Base-by-base conservation (phyloP, 1,140 invertebrate genomes). In the Papilio polytes region DNA sequence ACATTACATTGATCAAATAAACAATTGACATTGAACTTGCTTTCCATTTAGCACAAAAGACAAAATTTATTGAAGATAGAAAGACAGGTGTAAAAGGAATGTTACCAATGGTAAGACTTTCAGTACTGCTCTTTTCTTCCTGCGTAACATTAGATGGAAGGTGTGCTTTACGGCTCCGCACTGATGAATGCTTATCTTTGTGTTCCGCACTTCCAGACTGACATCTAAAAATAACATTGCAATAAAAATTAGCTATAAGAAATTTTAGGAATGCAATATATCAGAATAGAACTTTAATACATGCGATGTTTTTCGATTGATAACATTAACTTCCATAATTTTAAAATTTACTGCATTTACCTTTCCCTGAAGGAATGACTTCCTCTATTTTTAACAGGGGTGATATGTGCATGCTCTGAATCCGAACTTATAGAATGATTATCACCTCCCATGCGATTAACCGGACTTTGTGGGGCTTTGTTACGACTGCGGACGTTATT, bases 111-210 rank as follows among this genome's bases (percentile, higher is more conserved):
- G 89, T 95, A 56, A 98, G 95, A 91, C 97, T 97, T 93, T 98
- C 97, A 85, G 95, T 96, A 85, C 97, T 97, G 88, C 97, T 97
- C 85, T 97, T 97, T 86, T 97, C 96, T 85, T 96, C 96, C 87
- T 96, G 94, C 84, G 94, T 95, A 82, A 96, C 95, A 80, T 96
- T 96, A 85, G 94, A n/a, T 95, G 94, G 82, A 59, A 91, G 79
- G 81, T 90, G 88, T 80, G 82, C 81, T 88, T 93, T 93, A 63
- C 88, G 96, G 91, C 83, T 92, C 92, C 90, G 96, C 93, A 86
- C 92, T 93, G 89, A 95, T 94, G 89, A 94, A 91, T 85, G 96
- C 84, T 95, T 95, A 85, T 96, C 96, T 83, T 94, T 95, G 86
- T 96, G 91, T 72, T 96, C 96, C 74, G 96, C 96, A 88, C 95